These are phyloP conservation scores for Saguinus midas DNA, from an alignment of 2,113 vertebrate species.

Conservation along the genomic window DNA sequence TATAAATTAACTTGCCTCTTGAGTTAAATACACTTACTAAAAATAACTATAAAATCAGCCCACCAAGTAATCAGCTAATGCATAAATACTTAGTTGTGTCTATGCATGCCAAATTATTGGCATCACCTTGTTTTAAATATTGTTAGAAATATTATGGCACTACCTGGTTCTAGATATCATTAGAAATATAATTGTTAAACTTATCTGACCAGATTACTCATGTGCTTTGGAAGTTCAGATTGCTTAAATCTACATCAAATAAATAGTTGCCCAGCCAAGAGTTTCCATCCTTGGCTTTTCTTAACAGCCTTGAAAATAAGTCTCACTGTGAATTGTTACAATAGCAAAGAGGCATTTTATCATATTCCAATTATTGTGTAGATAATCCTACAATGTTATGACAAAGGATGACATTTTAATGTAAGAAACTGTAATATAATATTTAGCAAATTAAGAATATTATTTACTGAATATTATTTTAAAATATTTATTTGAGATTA, in stretches of 20 bases:
- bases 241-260: not conserved
- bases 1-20: not conserved
- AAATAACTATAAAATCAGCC: not conserved
- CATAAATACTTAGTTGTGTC: too few relatives aligned
- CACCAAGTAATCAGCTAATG: not conserved
- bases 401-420: not conserved
- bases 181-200: conserved; percentile 7
- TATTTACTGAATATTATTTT: not conserved
- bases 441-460: not conserved
- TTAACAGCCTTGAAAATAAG: not conserved
- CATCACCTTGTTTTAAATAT: not conserved
- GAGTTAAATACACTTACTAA: not conserved
- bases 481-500: not conserved
- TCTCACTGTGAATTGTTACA: not conserved
- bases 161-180: not conserved
- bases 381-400: not conserved
- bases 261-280: not conserved
- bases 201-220: not conserved
- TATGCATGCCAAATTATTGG: not conserved
- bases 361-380: not conserved
- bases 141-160: not conserved
- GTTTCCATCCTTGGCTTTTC: not conserved
- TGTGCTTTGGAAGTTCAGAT: not conserved
- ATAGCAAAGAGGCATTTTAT: not conserved
- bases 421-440: not conserved